Conservation (phyloP, 2,797 vertebrate genomes). For the Tangara arthus region DNA sequence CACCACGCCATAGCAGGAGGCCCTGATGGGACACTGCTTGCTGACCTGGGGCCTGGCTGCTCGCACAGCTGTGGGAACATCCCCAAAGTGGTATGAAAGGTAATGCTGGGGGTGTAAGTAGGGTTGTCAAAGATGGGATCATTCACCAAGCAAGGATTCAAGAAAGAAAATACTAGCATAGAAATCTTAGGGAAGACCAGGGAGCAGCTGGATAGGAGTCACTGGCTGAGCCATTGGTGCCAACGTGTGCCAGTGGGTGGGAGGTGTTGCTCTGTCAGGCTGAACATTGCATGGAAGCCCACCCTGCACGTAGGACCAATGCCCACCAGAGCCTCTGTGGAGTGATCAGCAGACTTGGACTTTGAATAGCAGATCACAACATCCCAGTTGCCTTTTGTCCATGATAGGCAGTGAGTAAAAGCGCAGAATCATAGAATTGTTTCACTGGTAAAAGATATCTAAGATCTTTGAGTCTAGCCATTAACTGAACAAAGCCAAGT, state of each 20-base stretch:
- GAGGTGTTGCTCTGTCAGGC: not conserved
- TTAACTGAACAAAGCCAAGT: not conserved
- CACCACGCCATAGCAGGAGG: accelerated
- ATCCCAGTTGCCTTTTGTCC: not conserved
- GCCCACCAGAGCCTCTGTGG: not conserved
- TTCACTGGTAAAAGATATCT: not conserved
- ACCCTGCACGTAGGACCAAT: not conserved
- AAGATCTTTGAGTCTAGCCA: not conserved
- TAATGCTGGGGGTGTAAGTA: not conserved
- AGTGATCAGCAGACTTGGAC: not conserved
- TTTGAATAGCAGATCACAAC: not conserved
- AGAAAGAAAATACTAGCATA: not conserved
- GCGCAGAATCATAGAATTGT: not conserved
- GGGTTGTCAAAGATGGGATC: not conserved
- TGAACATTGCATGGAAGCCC: not conserved
- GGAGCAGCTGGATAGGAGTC: not conserved
- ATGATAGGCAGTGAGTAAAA: not conserved
- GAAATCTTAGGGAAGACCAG: not conserved
- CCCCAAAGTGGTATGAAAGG: not conserved
- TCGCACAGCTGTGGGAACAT: not conserved
- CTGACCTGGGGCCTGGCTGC: not conserved
- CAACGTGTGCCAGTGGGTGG: not conserved
- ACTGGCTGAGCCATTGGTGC: not conserved
- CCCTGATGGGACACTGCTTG: not conserved
- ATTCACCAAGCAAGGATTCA: not conserved